Percentiles rank a stretch among this genome's conserved stretches.
phyloP scores from a whole-genome alignment of 2,888 invertebrate genomes.

The Teinopalpus imperialis region DNA sequence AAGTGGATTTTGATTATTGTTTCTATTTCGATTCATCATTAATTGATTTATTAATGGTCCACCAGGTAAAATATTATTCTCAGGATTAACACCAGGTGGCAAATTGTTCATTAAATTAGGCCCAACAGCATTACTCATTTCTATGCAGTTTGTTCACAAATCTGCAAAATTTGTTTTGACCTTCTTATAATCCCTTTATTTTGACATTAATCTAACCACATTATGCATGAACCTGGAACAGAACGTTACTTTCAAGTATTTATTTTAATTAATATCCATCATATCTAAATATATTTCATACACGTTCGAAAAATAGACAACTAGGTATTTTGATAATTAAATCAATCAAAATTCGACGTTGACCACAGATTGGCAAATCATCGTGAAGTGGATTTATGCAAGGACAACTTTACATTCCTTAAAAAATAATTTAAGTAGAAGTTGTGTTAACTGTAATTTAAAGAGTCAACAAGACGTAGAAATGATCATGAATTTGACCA shows the following conservation, averaged over 20 bases:
- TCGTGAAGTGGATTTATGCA: slow-evolving; percentile 13
- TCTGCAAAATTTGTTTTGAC: slow-evolving; percentile 20
- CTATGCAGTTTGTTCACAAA: slow-evolving; percentile 23
- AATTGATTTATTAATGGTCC: slow-evolving; percentile 78
- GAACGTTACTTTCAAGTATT: background rate
- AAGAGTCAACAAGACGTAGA: slow-evolving; percentile 23
- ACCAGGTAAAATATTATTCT: slow-evolving; percentile 77
- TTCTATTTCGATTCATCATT: slow-evolving; percentile 78
- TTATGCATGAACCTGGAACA: slow-evolving; percentile 53
- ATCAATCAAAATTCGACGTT: slow-evolving; percentile 37
- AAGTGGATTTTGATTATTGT: slow-evolving; percentile 87
- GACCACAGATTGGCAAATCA: slow-evolving; percentile 31
- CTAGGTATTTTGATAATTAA: slow-evolving; percentile 28
- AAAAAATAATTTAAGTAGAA: slow-evolving; percentile 16
- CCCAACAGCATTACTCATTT: slow-evolving; percentile 64
- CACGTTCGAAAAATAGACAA: slow-evolving; percentile 1
- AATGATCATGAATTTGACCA: slow-evolving; percentile 27
- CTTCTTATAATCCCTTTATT: slow-evolving; percentile 8
- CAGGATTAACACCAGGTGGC: slow-evolving; percentile 74
- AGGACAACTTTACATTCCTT: too few relatives aligned
- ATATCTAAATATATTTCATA: background rate
- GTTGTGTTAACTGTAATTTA: slow-evolving; percentile 4
- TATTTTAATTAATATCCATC: background rate
- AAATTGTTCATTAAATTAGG: slow-evolving; percentile 66
- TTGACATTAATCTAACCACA: slow-evolving; percentile 39